Evolutionary conservation across 2,797 vertebrate species (phyloP), one percentile per base, ranked within the genome.

Genomic region (Sternotherus odoratus): DNA sequence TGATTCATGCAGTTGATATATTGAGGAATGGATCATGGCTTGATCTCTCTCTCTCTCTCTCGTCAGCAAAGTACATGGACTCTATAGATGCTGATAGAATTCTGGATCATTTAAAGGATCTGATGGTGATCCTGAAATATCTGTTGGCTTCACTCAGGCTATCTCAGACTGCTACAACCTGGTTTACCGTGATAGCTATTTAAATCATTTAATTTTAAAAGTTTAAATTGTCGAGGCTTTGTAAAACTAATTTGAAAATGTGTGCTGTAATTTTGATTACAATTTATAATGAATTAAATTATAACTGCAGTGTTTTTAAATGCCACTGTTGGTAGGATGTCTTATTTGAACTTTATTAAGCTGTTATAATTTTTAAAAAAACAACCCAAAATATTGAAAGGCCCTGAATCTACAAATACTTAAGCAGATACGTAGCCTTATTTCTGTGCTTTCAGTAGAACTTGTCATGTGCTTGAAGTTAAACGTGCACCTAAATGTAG

Each of bases 1-100:
- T 82, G 6, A 3, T 86, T 33, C 5, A 8, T 85, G 74, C 86
- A 4, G 79, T 90, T 79, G 19, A 51, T 36, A 48, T 30, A 69
- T 86, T 0, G 0, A 39, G 50, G 23, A 54, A 53, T 51, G n/a
- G 13, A 54, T 79, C n/a, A 5, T 36, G 49, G 28, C 48, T 13
- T 53, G 30, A 79, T 77, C 83, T 83, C 43, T 88, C 83, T 79
- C 63, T 74, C 84, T 75, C 15, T 17, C 21, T 75, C 66, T 56
- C 24, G 28, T 54, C 5, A 50, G 15, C 24, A 78, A 9, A 30
- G 85, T 80, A 69, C 57, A 80, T 8, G 78, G 60, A 16, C 17
- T 8, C 50, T 10, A 19, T 4, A 77, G 30, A 51, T 5, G 10
- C 77, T 83, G 36, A 26, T 87, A 78, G 46, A 85, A 39, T 36